phyloP scores from a whole-genome alignment of 2,888 invertebrate genomes.

The Rhopalosiphum nymphaeae region DNA sequence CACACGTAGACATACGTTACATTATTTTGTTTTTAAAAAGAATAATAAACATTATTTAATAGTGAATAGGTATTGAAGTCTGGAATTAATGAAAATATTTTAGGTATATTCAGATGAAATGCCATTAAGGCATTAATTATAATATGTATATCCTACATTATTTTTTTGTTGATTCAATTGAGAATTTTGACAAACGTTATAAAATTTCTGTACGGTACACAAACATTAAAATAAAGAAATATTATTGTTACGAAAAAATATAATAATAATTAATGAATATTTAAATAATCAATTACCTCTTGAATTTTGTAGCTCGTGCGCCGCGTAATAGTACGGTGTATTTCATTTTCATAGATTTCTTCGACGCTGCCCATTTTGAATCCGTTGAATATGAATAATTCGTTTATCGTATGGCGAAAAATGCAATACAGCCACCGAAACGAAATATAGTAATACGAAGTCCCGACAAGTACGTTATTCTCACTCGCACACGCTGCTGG shows the following conservation, averaged over 20 bases:
- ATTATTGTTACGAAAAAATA: not conserved
- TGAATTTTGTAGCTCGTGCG: conserved; percentile 78
- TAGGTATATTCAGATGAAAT: not conserved
- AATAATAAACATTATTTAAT: not conserved
- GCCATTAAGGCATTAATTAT: not conserved
- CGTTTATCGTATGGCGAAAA: not conserved
- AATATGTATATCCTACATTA: not conserved
- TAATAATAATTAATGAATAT: not conserved
- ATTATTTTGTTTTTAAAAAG: not conserved
- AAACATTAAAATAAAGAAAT: not conserved
- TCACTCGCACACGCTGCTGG: not conserved
- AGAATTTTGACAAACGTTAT: not conserved
- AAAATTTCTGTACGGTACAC: not conserved
- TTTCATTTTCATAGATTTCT: conserved; percentile 79
- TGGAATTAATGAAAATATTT: not conserved
- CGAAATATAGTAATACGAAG: not conserved
- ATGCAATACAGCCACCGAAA: not conserved
- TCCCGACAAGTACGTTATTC: not conserved
- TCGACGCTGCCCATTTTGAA: conserved; percentile 76
- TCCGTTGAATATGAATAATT: not conserved
- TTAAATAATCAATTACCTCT: conserved; percentile 73
- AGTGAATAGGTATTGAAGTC: not conserved
- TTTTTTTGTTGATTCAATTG: not conserved
- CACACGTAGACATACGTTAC: not conserved
- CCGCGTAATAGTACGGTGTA: conserved; percentile 79